Evolutionary conservation across 2,888 invertebrate genomes (phyloP), one percentile per base, ranked within the genome.

Genomic region (Conistra vaccinii): DNA sequence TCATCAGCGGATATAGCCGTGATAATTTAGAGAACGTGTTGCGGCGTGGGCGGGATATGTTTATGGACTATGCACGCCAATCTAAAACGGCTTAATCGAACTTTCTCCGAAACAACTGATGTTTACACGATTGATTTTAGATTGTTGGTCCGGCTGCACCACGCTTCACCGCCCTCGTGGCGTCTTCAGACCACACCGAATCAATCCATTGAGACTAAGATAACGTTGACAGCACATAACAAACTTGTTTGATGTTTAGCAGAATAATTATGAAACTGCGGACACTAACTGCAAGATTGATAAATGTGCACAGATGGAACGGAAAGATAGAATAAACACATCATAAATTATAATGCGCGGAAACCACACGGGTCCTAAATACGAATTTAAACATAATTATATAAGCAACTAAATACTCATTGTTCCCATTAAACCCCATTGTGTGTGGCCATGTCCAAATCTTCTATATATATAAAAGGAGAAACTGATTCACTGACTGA

Each of bases 1-100:
- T 92, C 92, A 91, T 88, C 88, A 86, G 84, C 86, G 72, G 81
- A 85, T 90, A 86, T 89, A 90, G 85, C 76, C 79, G 79, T 72
- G 74, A 81, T 87, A 69, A 69, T 77, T 55, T 75, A 78, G 71
- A 69, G 73, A 73, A 76, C 70, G 71, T 71, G 62, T 62, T 57
- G 72, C 42, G 65, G 79, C 77, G 88, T 88, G 78, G 88, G 90
- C 67, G 74, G 67, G 72, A 82, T 74, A 68, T 87, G 80, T 90
- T 88, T 90, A 86, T 86, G 81, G 80, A 78, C 81, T 73, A 76
- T 76, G 73, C 83, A 76, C 79, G 85, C 81, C 86, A 81, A 86
- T 88, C 85, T 83, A 77, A 88, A 88, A 85, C 83, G 73, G 83
- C 86, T 86, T 78, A 81, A 84, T 87, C 78, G 80, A 84, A 90